Evolutionary conservation across 2,888 invertebrate species (phyloP).

Genomic region (Drosophila aldrichi): DNA sequence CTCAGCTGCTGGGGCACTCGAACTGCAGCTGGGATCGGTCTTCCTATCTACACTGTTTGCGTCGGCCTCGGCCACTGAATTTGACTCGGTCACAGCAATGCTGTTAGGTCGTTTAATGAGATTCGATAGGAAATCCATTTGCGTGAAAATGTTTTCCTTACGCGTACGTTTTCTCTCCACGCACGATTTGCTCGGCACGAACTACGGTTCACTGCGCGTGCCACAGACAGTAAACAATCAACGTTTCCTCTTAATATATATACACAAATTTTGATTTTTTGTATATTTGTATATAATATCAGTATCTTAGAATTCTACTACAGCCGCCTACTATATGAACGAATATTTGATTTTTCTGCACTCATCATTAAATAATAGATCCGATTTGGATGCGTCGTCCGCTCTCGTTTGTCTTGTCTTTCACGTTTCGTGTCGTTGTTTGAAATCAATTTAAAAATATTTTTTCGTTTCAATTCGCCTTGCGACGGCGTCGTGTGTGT

Average conservation of each 20-base stretch:
- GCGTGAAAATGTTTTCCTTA: slow-evolving; percentile 25
- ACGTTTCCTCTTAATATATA: slow-evolving; percentile 14
- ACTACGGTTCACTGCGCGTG: slow-evolving; percentile 55
- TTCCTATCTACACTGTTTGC: background rate
- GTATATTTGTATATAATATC: slow-evolving; percentile 12
- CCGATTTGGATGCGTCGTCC: slow-evolving; percentile 26
- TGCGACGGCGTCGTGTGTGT: slow-evolving; percentile 6
- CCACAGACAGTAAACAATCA: slow-evolving; percentile 39
- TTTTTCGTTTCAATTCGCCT: slow-evolving; percentile 69
- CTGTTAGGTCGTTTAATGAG: slow-evolving; percentile 83
- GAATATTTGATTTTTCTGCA: slow-evolving; percentile 35
- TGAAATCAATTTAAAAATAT: slow-evolving; percentile 81
- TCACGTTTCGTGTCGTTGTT: slow-evolving; percentile 60
- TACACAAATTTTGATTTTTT: background rate
- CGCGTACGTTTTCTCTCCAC: slow-evolving; percentile 47
- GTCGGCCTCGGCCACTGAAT: background rate
- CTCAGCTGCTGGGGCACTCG: slow-evolving; percentile 15
- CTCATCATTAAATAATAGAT: slow-evolving; percentile 63
- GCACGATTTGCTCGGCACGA: slow-evolving; percentile 67
- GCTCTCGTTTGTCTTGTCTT: slow-evolving; percentile 54
- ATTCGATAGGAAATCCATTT: slow-evolving; percentile 84
- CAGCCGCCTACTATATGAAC: slow-evolving; percentile 48
- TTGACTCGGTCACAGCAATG: slow-evolving; percentile 45
- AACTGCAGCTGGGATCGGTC: background rate
- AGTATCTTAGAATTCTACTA: slow-evolving; percentile 16